Evolutionary conservation across 2,797 vertebrate genomes (phyloP).

Genomic region (Spea hammondii): DNA sequence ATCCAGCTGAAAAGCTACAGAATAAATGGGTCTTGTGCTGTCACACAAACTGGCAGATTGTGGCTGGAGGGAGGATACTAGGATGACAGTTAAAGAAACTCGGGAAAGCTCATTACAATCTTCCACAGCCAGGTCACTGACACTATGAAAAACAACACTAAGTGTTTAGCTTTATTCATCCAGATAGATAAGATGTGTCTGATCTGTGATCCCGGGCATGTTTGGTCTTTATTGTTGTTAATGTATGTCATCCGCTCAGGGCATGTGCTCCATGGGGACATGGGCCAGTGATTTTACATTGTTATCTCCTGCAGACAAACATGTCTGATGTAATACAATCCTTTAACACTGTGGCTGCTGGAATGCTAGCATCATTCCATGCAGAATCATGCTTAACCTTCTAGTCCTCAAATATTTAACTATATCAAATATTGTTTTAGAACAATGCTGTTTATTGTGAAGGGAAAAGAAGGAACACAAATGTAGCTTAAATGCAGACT

Average conservation of each 20-base stretch:
- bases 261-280: constrained; percentile 10
- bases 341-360: background rate
- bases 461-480: background rate
- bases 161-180: constrained; percentile 47
- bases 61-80: constrained; percentile 51
- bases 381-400: background rate
- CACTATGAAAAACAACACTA: constrained; percentile 17
- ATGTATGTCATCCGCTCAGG: constrained; percentile 14
- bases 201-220: constrained; percentile 34
- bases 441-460: background rate
- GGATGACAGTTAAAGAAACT: constrained; percentile 42
- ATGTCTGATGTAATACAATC: background rate
- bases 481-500: background rate
- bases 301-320: constrained; percentile 1
- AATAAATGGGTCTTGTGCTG: constrained; percentile 49
- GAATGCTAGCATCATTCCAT: background rate
- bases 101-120: background rate
- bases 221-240: constrained; percentile 2
- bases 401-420: background rate
- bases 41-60: constrained; percentile 50
- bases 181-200: background rate
- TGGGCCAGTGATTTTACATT: background rate
- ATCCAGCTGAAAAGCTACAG: constrained; percentile 45
- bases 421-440: background rate
- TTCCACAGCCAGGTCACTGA: constrained; percentile 21